Percentiles rank a stretch among this genome's conserved stretches.
These are phyloP conservation scores for Australoheros scitulus DNA, from an alignment of 2,113 vertebrate species.

Conservation along the genomic window DNA sequence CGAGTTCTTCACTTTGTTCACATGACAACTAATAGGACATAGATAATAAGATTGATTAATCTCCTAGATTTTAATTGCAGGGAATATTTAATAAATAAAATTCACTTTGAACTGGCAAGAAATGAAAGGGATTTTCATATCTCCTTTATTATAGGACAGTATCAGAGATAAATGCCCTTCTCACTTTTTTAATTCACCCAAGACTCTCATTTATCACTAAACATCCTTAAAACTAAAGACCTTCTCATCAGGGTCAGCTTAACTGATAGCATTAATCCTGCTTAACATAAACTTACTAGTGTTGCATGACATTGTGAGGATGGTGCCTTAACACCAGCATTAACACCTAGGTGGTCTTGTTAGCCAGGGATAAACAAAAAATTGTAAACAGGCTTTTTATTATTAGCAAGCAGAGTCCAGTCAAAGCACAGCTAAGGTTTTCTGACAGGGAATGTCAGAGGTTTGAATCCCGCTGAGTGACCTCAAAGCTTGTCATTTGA, in stretches of 20 bases:
- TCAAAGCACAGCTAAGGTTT: neutral
- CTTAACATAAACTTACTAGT: neutral
- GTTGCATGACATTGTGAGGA: neutral
- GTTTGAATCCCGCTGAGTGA: neutral
- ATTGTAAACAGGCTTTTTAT: neutral
- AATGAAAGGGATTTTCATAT: neutral
- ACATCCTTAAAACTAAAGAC: neutral
- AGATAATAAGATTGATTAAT: neutral
- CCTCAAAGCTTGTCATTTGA: neutral
- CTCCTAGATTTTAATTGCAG: neutral
- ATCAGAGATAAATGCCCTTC: neutral
- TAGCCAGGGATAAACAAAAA: neutral
- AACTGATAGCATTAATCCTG: neutral
- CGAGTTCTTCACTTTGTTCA: neutral
- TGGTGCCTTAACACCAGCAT: neutral
- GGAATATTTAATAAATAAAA: neutral
- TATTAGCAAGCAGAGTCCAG: neutral
- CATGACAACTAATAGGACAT: neutral
- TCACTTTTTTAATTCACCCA: neutral
- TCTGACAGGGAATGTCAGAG: neutral
- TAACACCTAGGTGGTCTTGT: neutral
- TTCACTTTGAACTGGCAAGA: neutral
- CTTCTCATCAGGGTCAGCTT: neutral
- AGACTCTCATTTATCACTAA: neutral
- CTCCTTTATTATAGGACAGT: neutral